Conservation (phyloP, 2,797 vertebrate genomes). For the Craterocephalus amniculus region DNA sequence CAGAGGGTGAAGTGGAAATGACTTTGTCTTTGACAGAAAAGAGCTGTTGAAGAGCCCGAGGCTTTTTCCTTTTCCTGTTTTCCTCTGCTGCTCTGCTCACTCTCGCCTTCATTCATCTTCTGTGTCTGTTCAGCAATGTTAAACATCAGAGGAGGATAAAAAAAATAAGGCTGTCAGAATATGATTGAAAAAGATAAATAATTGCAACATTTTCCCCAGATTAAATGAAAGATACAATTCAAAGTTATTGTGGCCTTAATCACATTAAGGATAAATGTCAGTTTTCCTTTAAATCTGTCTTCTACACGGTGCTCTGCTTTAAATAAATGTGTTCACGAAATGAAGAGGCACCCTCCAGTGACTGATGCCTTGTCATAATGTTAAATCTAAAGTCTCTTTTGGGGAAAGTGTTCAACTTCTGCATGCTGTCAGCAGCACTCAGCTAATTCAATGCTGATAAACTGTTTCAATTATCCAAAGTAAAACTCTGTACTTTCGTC, state of each 20-base stretch:
- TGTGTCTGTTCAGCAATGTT: constrained; percentile 28
- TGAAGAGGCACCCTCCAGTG: too few species aligned
- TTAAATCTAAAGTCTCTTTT: too few species aligned
- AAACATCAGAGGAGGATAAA: constrained; percentile 24
- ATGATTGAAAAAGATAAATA: constrained; percentile 14
- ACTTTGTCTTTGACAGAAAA: constrained; percentile 77
- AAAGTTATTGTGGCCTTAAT: constrained; percentile 2
- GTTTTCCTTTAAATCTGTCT: too few species aligned
- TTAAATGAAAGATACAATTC: constrained; percentile 1
- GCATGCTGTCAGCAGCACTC: too few species aligned
- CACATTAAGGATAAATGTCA: not conserved
- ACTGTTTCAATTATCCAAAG: too few species aligned
- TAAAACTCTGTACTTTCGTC: too few species aligned
- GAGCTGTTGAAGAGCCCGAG: constrained; percentile 63
- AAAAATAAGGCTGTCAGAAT: constrained; percentile 14
- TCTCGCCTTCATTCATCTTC: constrained; percentile 39
- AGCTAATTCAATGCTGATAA: too few species aligned
- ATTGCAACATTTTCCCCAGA: not conserved
- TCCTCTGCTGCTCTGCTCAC: constrained; percentile 26
- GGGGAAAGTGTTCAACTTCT: too few species aligned
- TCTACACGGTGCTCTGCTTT: too few species aligned
- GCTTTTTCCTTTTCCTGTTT: constrained; percentile 55
- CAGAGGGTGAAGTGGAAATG: constrained; percentile 71
- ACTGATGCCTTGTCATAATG: too few species aligned
- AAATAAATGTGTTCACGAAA: too few species aligned